Conservation (phyloP, 2,113 vertebrate species). For the Tor tambroides region DNA sequence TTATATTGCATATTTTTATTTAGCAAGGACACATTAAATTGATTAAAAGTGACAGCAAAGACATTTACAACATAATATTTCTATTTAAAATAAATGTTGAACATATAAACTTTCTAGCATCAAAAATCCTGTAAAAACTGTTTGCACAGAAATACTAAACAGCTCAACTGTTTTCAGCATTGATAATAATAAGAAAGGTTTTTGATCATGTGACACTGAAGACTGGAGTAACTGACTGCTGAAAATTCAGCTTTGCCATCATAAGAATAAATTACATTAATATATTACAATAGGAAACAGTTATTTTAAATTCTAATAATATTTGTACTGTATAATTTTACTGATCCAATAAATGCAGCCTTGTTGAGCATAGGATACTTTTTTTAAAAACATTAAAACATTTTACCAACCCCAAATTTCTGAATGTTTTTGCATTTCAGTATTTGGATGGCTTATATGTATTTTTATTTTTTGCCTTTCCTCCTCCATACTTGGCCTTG, state of each 20-base stretch:
- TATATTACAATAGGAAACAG: not conserved
- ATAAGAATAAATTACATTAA: not conserved
- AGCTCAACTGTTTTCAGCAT: no score
- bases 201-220: not conserved
- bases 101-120: not conserved
- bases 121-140: not conserved
- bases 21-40: not conserved
- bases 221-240: not conserved
- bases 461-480: conserved; percentile 25
- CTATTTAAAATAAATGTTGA: not conserved
- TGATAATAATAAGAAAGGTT: not conserved
- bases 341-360: not conserved
- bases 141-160: not conserved
- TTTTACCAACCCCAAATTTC: not conserved
- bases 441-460: not conserved
- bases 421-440: not conserved
- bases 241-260: not conserved
- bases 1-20: not conserved
- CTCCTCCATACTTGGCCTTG: conserved; percentile 88
- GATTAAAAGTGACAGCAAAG: not conserved
- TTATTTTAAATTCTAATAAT: not conserved
- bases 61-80: not conserved
- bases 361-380: not conserved
- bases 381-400: not conserved
- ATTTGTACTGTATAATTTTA: not conserved